Base-by-base conservation (phyloP, 1,140 invertebrate species). In the Zaprionus camerounensis region DNA sequence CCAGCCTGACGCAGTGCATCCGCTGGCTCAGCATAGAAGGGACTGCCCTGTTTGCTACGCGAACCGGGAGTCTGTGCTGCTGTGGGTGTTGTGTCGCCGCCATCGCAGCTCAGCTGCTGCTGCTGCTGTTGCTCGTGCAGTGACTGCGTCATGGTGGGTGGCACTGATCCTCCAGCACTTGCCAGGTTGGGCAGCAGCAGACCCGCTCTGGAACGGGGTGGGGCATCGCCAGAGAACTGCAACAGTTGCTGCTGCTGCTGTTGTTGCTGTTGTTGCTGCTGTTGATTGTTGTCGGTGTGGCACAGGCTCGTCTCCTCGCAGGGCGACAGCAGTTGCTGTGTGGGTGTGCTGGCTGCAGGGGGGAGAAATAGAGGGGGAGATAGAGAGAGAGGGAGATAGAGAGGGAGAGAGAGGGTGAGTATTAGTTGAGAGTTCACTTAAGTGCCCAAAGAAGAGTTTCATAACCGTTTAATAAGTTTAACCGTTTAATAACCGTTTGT, bases 11-110 rank as follows among this genome's bases (percentile, higher is more conserved):
- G 82, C 46, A 98, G 94, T 17, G 97, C 96, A 94, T 98, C 97
- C 9, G 97, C 97, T 41, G 98, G 98, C 93, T 98, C 97, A 2
- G 97, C 97, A 92, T 98, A 98, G 81, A 98, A 97, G 0, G 97
- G 97, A 92, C 97, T 98, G 12, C 95, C 95, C 83, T 96, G 92
- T 36, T 93, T 93, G 76, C 90, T 92, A 24, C 92, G 86, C 11
- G 87, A 86, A 1, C 80, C 78, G 0, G 85, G 83, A 3, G 83
- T 91, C 28, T 86, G 80, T 24, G 65, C 84, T 1, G 92, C 91
- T 0, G 91, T 92, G n/a, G 91, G 91, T 22, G 82, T 91, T 0
- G 76, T 91, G 22, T 87, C 81, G 2, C 83, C 84, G 1, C 82
- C 81, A 53, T 80, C 78, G 41, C 49, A 34, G n/a, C 41, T 44